Evolutionary conservation across 1,140 invertebrate genomes (phyloP).

Genomic region (Neoseiulus cucumeris): DNA sequence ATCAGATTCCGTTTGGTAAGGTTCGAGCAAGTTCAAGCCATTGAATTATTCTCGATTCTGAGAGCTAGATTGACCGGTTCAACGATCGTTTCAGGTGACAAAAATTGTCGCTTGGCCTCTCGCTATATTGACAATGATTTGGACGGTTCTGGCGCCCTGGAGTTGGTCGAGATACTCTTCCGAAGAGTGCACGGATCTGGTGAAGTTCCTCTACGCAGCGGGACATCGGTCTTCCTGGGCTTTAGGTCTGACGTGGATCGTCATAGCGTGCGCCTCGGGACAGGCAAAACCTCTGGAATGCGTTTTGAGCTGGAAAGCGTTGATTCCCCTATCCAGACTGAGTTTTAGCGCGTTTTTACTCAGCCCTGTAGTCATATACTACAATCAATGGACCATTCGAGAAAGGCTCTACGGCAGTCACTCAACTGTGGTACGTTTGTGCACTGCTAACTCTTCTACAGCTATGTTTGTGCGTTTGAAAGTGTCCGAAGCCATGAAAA

Average conservation of each 20-base stretch:
- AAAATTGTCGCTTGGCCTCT: neutral
- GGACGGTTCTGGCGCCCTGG: neutral
- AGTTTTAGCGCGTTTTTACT: neutral
- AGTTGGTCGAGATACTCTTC: neutral
- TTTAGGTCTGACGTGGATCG: conserved; percentile 5
- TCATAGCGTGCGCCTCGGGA: neutral
- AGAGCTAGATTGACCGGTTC: too few relatives aligned
- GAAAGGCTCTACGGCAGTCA: neutral
- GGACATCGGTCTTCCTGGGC: neutral
- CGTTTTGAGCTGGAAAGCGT: neutral
- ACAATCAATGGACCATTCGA: conserved; percentile 6
- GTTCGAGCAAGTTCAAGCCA: too few relatives aligned
- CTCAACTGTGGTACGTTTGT: neutral
- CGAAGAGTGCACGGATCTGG: neutral
- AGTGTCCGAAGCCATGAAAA: too few relatives aligned
- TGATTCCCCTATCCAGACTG: neutral
- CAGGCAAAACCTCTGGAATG: neutral
- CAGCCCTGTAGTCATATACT: neutral
- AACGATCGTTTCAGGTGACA: neutral
- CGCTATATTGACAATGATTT: neutral
- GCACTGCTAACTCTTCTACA: too few relatives aligned
- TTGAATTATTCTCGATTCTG: too few relatives aligned
- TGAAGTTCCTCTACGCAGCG: neutral
- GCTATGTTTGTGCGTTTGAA: too few relatives aligned
- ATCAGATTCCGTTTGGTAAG: neutral